These are phyloP conservation scores for Tethea ocularis DNA, from an alignment of 2,888 invertebrate species.

Conservation along the genomic window DNA sequence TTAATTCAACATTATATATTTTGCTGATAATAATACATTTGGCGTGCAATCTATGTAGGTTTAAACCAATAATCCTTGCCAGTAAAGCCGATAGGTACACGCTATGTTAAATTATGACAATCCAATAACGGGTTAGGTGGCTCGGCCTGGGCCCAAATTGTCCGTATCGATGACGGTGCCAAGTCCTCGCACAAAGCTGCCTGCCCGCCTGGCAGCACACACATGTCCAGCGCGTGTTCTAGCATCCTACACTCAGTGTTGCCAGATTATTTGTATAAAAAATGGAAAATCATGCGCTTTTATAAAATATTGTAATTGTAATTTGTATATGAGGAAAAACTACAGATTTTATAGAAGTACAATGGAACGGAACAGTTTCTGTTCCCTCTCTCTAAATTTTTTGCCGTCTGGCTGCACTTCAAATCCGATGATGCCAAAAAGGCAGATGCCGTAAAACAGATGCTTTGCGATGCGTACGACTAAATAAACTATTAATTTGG, in stretches of 20 bases:
- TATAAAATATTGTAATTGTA: too few species aligned
- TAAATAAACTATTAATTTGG: constrained; percentile 5
- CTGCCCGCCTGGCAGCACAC: constrained; percentile 36
- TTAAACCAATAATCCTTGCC: constrained; percentile 57
- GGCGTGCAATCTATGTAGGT: constrained; percentile 53
- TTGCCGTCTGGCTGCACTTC: background rate
- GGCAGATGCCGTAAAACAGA: constrained; percentile 14
- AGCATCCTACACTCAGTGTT: constrained; percentile 1
- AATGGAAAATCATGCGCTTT: too few species aligned
- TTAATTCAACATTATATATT: background rate
- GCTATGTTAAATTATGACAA: constrained; percentile 78
- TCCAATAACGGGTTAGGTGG: constrained; percentile 77
- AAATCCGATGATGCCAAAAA: constrained; percentile 11
- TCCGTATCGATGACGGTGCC: constrained; percentile 69
- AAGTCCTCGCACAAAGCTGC: constrained; percentile 61
- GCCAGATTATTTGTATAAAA: constrained; percentile 2
- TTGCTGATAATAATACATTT: constrained; percentile 42
- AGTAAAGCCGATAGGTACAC: constrained; percentile 65
- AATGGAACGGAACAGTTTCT: background rate
- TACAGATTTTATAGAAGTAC: too few species aligned
- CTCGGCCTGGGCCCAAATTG: constrained; percentile 75
- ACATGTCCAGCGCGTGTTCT: constrained; percentile 17
- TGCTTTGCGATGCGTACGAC: constrained; percentile 2
- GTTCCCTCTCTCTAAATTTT: background rate
- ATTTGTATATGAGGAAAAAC: too few species aligned